Base-by-base conservation (phyloP, 2,797 vertebrate species). In the Pangasius djambal region DNA sequence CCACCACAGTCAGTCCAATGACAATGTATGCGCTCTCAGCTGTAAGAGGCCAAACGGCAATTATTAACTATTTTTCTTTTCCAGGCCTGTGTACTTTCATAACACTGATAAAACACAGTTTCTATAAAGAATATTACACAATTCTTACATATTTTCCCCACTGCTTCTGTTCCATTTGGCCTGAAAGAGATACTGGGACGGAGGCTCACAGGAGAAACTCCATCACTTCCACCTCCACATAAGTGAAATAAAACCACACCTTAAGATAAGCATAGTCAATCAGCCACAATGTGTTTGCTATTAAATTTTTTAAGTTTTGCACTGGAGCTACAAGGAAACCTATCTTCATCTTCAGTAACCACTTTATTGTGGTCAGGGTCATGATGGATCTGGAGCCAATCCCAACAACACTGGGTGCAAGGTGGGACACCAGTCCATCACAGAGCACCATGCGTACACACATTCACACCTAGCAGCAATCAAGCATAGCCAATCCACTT, bases 101-200 rank as follows among this genome's bases (percentile, higher is more conserved):
- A 63, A 16, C 22, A 59, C 34, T 13, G 22, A 82, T 61, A 31
- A 79, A 79, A 44, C 1, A 40, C 18, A 61, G 15, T 61, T 83
- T 40, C 16, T 83, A 12, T 61, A 28, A 5, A 83, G 15, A 83
- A 61, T 15, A 83, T 6, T 61, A 48, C 6, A 57, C 18, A 2
- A 67, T 55, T 87, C 48, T 87, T 90, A 90, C 91, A 2, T 65
- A 34, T 72, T 25, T 3, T 82, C 10, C 70, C 79, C 31, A 79
- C 63, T 61, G 4, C 22, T 40, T 72, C 15, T 1, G 65, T 61
- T 77, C 10, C 7, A 18, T 57, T 28, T 28, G 1, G 0, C 34
- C 6, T 40, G 12, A 6, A 3, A 50, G 6, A 31, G 1, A 2
- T 57, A 18, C 10, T 12, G n/a, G 2, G 3, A 3, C 0, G 16